A percentile compares a stretch with the other conserved stretches of the same genome.
Conservation (phyloP, 2,113 vertebrate genomes). For the Tragelaphus strepsiceros region DNA sequence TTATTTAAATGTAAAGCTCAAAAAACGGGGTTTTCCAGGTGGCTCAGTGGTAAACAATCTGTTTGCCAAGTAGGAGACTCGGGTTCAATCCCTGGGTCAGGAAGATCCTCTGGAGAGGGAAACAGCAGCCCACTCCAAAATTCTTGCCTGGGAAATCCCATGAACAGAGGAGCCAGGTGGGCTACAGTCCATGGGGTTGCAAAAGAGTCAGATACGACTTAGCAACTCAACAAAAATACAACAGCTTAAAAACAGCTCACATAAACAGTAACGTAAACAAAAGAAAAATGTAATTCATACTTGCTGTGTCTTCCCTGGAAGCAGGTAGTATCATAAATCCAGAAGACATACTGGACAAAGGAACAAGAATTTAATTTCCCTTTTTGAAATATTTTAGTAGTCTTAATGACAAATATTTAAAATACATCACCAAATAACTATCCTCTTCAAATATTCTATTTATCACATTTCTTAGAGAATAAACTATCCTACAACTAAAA, state of each 20-base stretch:
- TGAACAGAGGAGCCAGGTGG: not conserved
- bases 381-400: slow-evolving; percentile 37
- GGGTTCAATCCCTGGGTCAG: not conserved
- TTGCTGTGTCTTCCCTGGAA: slow-evolving; percentile 12
- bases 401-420: not conserved
- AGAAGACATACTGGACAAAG: not conserved
- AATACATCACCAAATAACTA: not conserved
- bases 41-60: not conserved
- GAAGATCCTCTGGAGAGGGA: not conserved
- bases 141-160: not conserved
- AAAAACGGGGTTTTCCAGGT: not conserved
- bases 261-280: slow-evolving; percentile 2
- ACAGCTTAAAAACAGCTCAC: not conserved
- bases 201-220: not conserved
- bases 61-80: not conserved
- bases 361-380: slow-evolving; percentile 1
- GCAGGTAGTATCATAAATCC: not conserved
- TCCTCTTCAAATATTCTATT: slow-evolving; percentile 33
- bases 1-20: slow-evolving; percentile 2
- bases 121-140: not conserved
- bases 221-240: not conserved
- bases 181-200: not conserved
- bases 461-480: slow-evolving; percentile 16
- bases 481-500: slow-evolving; percentile 7
- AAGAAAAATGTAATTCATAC: not conserved